Evolutionary conservation across 2,797 vertebrate species (phyloP).

Genomic region (Nothura maculosa): DNA sequence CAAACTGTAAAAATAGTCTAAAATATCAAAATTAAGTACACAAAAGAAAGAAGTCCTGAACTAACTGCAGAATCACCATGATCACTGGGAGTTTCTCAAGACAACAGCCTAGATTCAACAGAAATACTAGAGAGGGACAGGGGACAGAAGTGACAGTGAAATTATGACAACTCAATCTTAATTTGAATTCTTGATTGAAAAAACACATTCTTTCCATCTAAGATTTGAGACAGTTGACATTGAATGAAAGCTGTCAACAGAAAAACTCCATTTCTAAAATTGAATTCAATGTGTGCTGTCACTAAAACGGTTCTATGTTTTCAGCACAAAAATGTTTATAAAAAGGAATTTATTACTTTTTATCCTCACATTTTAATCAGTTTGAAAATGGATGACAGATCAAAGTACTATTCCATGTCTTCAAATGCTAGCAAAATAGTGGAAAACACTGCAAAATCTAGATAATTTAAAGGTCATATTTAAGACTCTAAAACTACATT

Average conservation of each 20-base stretch:
- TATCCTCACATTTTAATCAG: not conserved
- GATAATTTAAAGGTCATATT: not conserved
- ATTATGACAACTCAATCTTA: not conserved
- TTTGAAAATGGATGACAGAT: not conserved
- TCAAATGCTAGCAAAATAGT: not conserved
- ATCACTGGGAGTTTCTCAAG: not conserved
- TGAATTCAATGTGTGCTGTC: not conserved
- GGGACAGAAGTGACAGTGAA: not conserved
- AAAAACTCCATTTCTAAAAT: not conserved
- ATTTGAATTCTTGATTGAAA: too few species aligned
- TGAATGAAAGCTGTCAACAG: not conserved
- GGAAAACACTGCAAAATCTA: not conserved
- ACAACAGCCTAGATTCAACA: not conserved
- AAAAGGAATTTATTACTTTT: rapidly evolving
- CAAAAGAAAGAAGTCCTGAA: not conserved
- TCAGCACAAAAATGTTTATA: not conserved
- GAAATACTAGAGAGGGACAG: not conserved
- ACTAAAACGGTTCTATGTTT: not conserved
- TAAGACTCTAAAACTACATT: not conserved
- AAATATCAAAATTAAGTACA: not conserved
- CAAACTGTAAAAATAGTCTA: not conserved
- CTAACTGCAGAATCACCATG: not conserved
- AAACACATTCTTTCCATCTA: not conserved
- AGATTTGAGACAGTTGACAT: not conserved
- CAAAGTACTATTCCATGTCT: not conserved